Evolutionary conservation across 2,888 invertebrate species (phyloP).

Genomic region (Cabera pusaria): DNA sequence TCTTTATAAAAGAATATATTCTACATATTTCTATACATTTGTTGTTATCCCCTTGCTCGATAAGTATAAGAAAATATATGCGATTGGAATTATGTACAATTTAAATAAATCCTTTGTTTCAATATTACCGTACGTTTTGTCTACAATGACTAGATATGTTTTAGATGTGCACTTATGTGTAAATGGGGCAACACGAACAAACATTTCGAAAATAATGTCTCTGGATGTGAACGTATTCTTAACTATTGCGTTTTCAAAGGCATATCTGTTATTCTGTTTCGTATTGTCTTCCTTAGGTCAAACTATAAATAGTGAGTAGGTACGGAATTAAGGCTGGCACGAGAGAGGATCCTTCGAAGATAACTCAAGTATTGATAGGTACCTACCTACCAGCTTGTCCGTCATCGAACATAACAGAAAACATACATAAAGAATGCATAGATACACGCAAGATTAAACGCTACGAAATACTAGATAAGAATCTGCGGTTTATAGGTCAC

Average conservation of each 20-base stretch:
- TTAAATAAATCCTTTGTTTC: constrained; percentile 36
- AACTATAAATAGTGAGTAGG: constrained; percentile 47
- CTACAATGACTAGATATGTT: constrained; percentile 82
- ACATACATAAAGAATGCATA: constrained; percentile 25
- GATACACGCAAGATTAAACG: constrained; percentile 31
- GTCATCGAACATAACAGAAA: no score
- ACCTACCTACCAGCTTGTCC: no score
- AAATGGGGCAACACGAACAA: constrained; percentile 56
- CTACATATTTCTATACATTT: constrained; percentile 43
- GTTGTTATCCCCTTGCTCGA: constrained; percentile 44
- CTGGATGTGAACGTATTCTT: constrained; percentile 68
- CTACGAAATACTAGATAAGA: constrained; percentile 32
- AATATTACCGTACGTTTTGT: constrained; percentile 48
- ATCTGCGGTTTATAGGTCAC: constrained; percentile 27
- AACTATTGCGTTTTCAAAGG: constrained; percentile 77
- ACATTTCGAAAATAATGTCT: constrained; percentile 73
- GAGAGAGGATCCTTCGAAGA: no score
- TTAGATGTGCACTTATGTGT: constrained; percentile 64
- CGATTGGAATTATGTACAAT: constrained; percentile 74
- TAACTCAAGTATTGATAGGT: no score
- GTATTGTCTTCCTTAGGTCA: constrained; percentile 82
- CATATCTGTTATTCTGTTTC: constrained; percentile 66
- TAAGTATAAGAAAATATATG: constrained; percentile 65
- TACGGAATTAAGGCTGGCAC: constrained; percentile 9
- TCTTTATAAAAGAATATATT: constrained; percentile 38